These are phyloP conservation scores for Cherax destructor DNA, from an alignment of 1,140 invertebrate genomes.

Conservation along the genomic window DNA sequence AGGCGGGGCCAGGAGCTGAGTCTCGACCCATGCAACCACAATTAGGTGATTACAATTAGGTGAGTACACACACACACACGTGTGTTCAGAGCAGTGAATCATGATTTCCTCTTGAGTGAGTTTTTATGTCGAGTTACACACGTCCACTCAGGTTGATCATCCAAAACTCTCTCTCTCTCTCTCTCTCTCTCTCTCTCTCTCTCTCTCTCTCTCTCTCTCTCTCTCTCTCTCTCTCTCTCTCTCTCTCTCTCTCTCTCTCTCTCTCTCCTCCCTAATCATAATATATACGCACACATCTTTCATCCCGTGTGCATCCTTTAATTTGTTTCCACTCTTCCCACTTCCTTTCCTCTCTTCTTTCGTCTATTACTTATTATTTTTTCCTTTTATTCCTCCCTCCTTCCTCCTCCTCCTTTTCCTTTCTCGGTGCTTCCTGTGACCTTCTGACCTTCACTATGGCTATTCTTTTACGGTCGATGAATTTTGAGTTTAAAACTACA, in stretches of 20 bases:
- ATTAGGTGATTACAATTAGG: too few relatives aligned
- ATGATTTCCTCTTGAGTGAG: neutral
- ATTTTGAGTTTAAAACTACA: neutral
- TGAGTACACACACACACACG: too few relatives aligned
- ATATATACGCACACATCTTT: neutral
- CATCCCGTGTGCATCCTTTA: neutral
- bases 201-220: constrained; percentile 9
- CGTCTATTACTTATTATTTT: neutral
- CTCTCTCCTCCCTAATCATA: too few relatives aligned
- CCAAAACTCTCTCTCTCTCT: neutral
- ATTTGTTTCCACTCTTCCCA: neutral
- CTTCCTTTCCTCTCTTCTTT: neutral
- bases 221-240: neutral
- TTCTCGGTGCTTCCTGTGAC: neutral
- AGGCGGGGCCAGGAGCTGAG: too few relatives aligned
- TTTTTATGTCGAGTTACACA: neutral
- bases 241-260: too few relatives aligned
- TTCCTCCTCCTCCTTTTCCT: neutral
- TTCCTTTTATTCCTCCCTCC: constrained; percentile 3
- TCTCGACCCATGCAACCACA: too few relatives aligned
- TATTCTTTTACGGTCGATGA: neutral
- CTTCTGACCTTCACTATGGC: neutral
- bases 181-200: neutral
- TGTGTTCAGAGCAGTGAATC: too few relatives aligned
- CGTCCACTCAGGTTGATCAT: neutral